phyloP scores from a whole-genome alignment of 1,140 invertebrate species.

The Lethrus apterus region DNA sequence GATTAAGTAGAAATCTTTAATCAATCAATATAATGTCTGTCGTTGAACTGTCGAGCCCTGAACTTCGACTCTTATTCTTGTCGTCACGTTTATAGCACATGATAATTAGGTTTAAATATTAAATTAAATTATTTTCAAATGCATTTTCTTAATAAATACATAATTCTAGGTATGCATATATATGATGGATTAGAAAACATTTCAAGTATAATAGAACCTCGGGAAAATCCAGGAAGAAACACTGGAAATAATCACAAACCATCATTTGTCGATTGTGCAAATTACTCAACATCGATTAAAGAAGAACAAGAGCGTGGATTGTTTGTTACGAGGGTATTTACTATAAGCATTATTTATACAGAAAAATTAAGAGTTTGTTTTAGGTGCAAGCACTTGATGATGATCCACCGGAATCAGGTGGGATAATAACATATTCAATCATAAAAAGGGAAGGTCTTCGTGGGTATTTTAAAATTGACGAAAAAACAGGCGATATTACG shows the following conservation, averaged over 20 bases:
- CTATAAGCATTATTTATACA: constrained; percentile 5
- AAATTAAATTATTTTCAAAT: too few species aligned
- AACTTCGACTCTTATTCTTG: too few species aligned
- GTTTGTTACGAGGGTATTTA: constrained; percentile 52
- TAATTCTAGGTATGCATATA: too few species aligned
- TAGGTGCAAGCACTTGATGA: constrained; percentile 47
- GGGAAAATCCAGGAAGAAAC: neutral
- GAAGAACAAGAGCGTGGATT: constrained; percentile 55
- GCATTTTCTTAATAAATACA: too few species aligned
- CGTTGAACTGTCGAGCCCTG: too few species aligned
- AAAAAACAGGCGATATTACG: constrained; percentile 62
- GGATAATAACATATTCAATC: constrained; percentile 72
- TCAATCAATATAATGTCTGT: too few species aligned
- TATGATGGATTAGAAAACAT: too few species aligned
- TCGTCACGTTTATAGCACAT: too few species aligned
- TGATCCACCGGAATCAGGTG: constrained; percentile 65
- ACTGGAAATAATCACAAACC: constrained; percentile 63
- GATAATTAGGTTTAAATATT: too few species aligned
- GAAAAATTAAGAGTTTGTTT: constrained; percentile 20
- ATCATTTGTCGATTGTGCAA: constrained; percentile 62
- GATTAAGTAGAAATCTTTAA: too few species aligned
- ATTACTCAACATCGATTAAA: constrained; percentile 54
- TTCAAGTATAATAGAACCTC: neutral
- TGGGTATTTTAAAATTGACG: constrained; percentile 70
- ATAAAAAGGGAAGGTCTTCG: constrained; percentile 62